These are phyloP conservation scores for Drosophila arawakana DNA, from an alignment of 1,140 invertebrate genomes.

Conservation along the genomic window DNA sequence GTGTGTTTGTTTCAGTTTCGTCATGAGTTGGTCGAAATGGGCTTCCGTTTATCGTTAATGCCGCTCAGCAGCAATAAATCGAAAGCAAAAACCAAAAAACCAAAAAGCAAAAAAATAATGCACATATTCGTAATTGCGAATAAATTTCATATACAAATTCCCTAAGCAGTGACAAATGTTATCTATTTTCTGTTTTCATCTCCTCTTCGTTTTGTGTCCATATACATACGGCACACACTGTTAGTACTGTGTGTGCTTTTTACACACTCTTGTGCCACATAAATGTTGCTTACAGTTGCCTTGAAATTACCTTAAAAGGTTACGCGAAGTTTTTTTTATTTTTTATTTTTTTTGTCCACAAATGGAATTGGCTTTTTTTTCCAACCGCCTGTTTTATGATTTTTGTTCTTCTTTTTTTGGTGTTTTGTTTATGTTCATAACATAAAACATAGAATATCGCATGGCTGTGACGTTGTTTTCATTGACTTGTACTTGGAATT, in stretches of 20 bases:
- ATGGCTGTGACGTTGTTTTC: not conserved
- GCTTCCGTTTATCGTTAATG: constrained; percentile 47
- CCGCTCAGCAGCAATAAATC: constrained; percentile 44
- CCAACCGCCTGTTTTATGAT: not conserved
- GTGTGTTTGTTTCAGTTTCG: constrained; percentile 26
- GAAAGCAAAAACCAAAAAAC: not conserved
- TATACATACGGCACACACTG: too few species aligned
- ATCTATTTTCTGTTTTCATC: not conserved
- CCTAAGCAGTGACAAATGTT: not conserved
- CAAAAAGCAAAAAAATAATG: not conserved
- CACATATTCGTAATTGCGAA: constrained; percentile 36
- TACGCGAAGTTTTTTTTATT: not conserved
- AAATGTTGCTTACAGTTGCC: constrained; percentile 9
- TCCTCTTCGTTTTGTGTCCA: not conserved
- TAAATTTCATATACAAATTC: constrained; percentile 32
- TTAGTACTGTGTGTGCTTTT: not conserved
- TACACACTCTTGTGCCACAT: constrained; percentile 5
- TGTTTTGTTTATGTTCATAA: not conserved
- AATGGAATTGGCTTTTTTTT: constrained; percentile 7
- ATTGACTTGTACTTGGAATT: not conserved
- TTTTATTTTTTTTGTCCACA: not conserved
- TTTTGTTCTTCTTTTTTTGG: not conserved
- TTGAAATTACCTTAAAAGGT: constrained; percentile 2
- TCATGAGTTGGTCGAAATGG: constrained; percentile 26
- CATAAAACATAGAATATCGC: not conserved